Evolutionary conservation across 2,888 invertebrate genomes (phyloP), one percentile per base, ranked within the genome.

Genomic region (Rhagonycha fulva): DNA sequence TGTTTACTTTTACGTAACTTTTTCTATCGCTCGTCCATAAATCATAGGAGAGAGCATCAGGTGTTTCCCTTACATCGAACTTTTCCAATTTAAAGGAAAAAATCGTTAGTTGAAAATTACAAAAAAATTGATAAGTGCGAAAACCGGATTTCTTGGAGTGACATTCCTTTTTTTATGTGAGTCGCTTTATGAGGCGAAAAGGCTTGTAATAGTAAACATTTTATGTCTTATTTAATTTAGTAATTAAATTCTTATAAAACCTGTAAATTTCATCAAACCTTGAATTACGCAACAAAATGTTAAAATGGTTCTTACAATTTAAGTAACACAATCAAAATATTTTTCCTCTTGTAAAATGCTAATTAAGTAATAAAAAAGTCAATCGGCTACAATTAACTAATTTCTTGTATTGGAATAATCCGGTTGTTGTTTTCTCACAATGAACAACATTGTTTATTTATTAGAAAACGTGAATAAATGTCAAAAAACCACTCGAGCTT

Each of bases 401-500:
- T 47, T 47, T n/a, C 47, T 47, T 47, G n/a, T 47, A 47, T 47
- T n/a, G 7, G 47, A 47, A n/a, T 47, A 47, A 47, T 47, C 47
- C 47, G 47, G 47, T 47, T 47, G 47, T 47, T 47, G 47, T 47
- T 47, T 47, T 47, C 47, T 47, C 47, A 47, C 47, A 47, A 47
- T n/a, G 47, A 47, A 47, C n/a, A 47, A 47, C 47, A n/a, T 47
- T 47, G 47, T 47, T 47, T 47, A 47, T 47, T 47, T 47, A 47
- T 47, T 47, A 47, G n/a, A n/a, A 47, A 47, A 47, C n/a, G n/a
- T 47, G n/a, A 47, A 47, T 7, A 47, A 47, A 47, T n/a, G 47
- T 47, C 47, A 47, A 4, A 12, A 47, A 47, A 47, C 71, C 75
- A 68, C 71, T 75, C 62, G 30, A 68, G 71, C 63, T 71, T 75